Evolutionary conservation across 2,113 vertebrate species (phyloP).

Genomic region (Rhinolophus sinicus): DNA sequence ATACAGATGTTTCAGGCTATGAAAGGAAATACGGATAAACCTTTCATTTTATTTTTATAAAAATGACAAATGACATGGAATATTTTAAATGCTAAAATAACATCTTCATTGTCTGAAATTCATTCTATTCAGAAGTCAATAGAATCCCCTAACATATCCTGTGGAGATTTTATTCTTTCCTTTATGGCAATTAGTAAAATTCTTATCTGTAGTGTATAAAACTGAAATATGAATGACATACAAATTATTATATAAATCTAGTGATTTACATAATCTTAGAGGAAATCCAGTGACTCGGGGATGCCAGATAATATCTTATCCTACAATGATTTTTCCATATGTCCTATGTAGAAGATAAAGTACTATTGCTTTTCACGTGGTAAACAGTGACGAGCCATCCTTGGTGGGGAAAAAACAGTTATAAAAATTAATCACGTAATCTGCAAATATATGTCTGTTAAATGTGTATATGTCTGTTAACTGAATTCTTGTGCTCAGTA

Average conservation of each 20-base stretch:
- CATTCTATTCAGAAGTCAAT: neutral
- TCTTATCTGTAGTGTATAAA: neutral
- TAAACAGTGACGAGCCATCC: neutral
- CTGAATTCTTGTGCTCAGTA: neutral
- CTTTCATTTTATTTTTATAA: neutral
- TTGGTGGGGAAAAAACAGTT: neutral
- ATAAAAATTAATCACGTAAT: neutral
- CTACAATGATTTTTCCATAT: neutral
- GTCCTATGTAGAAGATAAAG: neutral
- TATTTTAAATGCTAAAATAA: neutral
- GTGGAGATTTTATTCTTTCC: neutral
- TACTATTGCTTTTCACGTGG: neutral
- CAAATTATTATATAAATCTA: neutral
- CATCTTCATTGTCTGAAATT: neutral
- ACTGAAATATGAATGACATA: neutral
- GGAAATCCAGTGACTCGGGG: neutral
- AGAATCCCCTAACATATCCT: neutral
- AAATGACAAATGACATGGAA: neutral
- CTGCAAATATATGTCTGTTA: neutral
- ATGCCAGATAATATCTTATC: neutral
- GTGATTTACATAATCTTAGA: neutral
- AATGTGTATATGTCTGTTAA: neutral
- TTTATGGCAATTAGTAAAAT: neutral
- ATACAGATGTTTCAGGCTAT: slow-evolving; percentile 53
- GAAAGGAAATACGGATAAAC: neutral